A percentile compares a stretch with the other conserved stretches of the same genome.
These are phyloP conservation scores for Pollenia griseotomentosa DNA, from an alignment of 2,888 invertebrate genomes.

Conservation along the genomic window DNA sequence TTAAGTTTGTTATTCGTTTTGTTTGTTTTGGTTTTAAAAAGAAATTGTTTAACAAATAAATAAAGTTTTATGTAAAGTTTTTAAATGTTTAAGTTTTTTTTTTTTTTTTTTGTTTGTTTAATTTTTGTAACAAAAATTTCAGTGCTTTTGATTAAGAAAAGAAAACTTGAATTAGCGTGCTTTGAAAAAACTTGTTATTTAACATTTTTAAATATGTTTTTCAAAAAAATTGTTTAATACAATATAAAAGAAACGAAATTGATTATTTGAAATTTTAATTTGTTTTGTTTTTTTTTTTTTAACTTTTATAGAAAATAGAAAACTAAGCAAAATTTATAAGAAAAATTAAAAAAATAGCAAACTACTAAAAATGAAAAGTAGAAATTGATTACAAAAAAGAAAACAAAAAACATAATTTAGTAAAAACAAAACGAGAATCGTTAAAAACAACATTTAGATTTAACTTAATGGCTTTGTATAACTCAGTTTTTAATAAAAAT, in stretches of 20 bases:
- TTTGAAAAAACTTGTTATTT: slow-evolving; percentile 71
- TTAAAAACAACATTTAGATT: slow-evolving; percentile 43
- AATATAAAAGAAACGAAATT: slow-evolving; percentile 69
- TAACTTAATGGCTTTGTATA: neutral
- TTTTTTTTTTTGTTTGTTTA: slow-evolving; percentile 13
- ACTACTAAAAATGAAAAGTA: slow-evolving; percentile 50
- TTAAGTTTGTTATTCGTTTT: neutral
- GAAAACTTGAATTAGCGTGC: slow-evolving; percentile 73
- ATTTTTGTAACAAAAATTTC: slow-evolving; percentile 66
- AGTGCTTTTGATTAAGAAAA: slow-evolving; percentile 70
- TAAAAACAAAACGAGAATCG: slow-evolving; percentile 10
- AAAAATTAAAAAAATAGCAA: slow-evolving; percentile 65
- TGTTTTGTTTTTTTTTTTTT: slow-evolving; percentile 18
- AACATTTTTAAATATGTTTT: slow-evolving; percentile 64
- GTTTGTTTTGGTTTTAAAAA: slow-evolving; percentile 25
- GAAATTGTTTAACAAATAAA: slow-evolving; percentile 46
- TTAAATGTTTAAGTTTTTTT: slow-evolving; percentile 32
- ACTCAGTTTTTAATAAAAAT: neutral
- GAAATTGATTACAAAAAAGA: neutral
- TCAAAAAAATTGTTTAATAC: slow-evolving; percentile 61
- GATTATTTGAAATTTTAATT: slow-evolving; percentile 50
- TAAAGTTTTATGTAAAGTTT: slow-evolving; percentile 33
- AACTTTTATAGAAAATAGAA: slow-evolving; percentile 30
- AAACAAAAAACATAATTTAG: slow-evolving; percentile 12
- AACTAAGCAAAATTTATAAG: slow-evolving; percentile 65